These are phyloP conservation scores for Eulemur albifrons DNA, from an alignment of 2,797 vertebrate genomes.

Conservation along the genomic window DNA sequence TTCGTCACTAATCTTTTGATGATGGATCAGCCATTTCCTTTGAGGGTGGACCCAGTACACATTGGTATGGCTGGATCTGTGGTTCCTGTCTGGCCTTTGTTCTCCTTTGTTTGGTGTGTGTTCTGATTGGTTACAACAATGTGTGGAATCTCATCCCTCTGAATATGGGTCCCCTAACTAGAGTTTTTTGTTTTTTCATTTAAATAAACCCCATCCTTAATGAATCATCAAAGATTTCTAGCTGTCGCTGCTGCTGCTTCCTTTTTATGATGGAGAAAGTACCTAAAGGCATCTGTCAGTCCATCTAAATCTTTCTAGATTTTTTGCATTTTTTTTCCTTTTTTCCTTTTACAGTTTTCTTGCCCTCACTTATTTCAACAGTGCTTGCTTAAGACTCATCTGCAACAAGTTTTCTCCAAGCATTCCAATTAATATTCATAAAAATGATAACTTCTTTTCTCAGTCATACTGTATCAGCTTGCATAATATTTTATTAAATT, in stretches of 20 bases:
- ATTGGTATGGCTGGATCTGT: not conserved
- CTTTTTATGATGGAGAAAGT: not conserved
- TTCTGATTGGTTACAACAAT: not conserved
- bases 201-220: not conserved
- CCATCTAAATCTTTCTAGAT: not conserved
- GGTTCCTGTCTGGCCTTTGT: not conserved
- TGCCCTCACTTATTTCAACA: not conserved
- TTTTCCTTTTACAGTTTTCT: not conserved
- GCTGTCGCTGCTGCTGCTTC: not conserved
- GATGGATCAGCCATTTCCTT: not conserved
- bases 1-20: not conserved
- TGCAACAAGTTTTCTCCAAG: not conserved
- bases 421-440: not conserved
- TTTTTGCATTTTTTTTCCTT: not conserved
- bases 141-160: not conserved
- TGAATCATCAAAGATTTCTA: not conserved
- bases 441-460: not conserved
- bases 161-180: not conserved
- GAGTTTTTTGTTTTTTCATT: not conserved
- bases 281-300: not conserved
- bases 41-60: not conserved
- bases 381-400: not conserved
- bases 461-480: not conserved
- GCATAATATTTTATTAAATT: not conserved
- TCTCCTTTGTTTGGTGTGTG: not conserved